Percentiles rank a stretch among this genome's conserved stretches.
Evolutionary conservation across 2,797 vertebrate species (phyloP).

Genomic region (Eulemur mongoz): DNA sequence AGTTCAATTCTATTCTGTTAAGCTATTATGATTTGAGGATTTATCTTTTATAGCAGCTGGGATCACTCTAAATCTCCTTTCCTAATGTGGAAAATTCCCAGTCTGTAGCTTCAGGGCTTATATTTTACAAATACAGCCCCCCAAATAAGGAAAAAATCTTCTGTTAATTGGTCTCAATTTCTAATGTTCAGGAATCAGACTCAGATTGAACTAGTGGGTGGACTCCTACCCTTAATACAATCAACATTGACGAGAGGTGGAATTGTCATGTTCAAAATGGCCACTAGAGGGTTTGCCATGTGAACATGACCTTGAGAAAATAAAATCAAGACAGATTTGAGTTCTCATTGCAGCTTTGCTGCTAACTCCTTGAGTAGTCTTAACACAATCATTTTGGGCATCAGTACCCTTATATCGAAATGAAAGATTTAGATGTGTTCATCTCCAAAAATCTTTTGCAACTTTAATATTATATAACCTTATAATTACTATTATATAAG

Average conservation of each 20-base stretch:
- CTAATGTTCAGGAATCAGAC: slow-evolving; percentile 12
- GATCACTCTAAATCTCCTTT: neutral
- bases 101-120: neutral
- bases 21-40: neutral
- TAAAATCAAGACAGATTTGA: neutral
- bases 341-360: neutral
- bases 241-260: neutral
- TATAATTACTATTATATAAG: neutral
- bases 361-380: neutral
- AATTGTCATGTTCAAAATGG: neutral
- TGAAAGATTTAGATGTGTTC: neutral
- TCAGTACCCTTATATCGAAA: neutral
- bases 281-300: neutral
- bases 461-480: neutral
- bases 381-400: neutral
- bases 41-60: neutral
- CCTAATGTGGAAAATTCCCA: neutral
- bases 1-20: neutral
- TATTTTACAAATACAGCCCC: neutral
- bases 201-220: neutral
- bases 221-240: neutral
- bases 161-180: neutral
- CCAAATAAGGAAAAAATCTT: neutral
- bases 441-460: neutral
- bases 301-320: neutral